Conservation (phyloP, 2,888 invertebrate species). For the Lucinisca nassula region DNA sequence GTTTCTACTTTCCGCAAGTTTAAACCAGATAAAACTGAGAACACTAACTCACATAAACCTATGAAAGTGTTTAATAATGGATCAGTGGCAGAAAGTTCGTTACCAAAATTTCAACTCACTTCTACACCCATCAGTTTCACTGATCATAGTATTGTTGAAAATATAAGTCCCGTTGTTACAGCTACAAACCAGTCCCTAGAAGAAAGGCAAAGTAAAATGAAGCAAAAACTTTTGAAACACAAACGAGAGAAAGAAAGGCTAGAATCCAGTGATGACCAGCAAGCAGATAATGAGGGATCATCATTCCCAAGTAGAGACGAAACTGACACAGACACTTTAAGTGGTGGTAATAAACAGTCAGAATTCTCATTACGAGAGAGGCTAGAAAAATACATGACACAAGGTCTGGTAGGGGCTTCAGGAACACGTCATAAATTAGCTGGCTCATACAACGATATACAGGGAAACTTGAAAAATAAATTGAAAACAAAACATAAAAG, state of each 20-base stretch:
- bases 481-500: neutral
- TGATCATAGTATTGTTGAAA: neutral
- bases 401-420: neutral
- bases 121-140: neutral
- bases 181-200: neutral
- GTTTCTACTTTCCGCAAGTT: neutral
- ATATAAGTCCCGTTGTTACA: neutral
- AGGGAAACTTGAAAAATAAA: neutral
- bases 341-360: neutral
- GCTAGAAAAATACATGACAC: neutral
- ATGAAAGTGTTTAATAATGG: neutral
- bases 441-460: no score
- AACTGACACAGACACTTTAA: neutral
- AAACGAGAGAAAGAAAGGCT: neutral
- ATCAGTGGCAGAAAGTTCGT: neutral
- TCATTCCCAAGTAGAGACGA: neutral
- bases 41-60: neutral
- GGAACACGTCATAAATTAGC: neutral
- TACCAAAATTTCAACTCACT: neutral
- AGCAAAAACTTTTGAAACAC: neutral
- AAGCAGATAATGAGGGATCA: neutral
- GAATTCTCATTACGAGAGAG: neutral
- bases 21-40: neutral
- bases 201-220: neutral
- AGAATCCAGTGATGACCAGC: neutral